These are phyloP conservation scores for Drosophila serrata DNA, from an alignment of 1,140 invertebrate genomes.

Conservation along the genomic window DNA sequence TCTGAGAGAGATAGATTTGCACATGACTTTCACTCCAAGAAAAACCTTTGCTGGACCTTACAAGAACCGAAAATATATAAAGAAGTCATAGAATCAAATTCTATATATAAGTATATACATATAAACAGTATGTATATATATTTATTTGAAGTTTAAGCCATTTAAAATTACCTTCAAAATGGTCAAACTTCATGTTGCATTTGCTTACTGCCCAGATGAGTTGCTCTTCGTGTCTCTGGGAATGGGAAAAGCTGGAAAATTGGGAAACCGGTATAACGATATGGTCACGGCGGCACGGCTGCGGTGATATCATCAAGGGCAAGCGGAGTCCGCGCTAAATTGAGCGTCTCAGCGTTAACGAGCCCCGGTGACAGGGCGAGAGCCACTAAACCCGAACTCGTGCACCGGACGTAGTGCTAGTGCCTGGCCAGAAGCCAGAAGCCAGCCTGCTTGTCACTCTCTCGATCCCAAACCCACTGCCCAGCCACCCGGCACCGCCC, in stretches of 20 bases:
- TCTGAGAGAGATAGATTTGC: conserved; percentile 56
- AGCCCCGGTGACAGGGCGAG: conserved; percentile 55
- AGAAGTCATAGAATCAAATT: not conserved
- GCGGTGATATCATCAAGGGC: conserved; percentile 79
- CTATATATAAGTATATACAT: not conserved
- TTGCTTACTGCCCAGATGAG: not conserved
- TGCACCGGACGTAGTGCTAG: conserved; percentile 71
- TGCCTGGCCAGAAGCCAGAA: conserved; percentile 60
- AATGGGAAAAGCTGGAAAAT: not conserved
- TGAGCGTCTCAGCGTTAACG: conserved; percentile 82
- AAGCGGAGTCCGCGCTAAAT: conserved; percentile 67
- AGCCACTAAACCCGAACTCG: conserved; percentile 72
- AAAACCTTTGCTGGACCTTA: not conserved
- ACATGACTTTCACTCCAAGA: conserved; percentile 41
- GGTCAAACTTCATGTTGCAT: not conserved
- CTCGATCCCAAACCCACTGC: conserved; percentile 24
- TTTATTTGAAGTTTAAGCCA: not conserved
- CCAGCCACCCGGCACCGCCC: conserved; percentile 21
- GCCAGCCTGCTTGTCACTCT: conserved; percentile 11
- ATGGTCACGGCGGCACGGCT: conserved; percentile 30
- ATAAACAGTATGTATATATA: not conserved
- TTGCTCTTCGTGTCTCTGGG: conserved; percentile 1
- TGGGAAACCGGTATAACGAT: conserved; percentile 14
- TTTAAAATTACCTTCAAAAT: not conserved
- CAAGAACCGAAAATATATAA: not conserved